These are phyloP conservation scores for Aldabrachelys gigantea DNA, from an alignment of 2,113 vertebrate species.

Conservation along the genomic window DNA sequence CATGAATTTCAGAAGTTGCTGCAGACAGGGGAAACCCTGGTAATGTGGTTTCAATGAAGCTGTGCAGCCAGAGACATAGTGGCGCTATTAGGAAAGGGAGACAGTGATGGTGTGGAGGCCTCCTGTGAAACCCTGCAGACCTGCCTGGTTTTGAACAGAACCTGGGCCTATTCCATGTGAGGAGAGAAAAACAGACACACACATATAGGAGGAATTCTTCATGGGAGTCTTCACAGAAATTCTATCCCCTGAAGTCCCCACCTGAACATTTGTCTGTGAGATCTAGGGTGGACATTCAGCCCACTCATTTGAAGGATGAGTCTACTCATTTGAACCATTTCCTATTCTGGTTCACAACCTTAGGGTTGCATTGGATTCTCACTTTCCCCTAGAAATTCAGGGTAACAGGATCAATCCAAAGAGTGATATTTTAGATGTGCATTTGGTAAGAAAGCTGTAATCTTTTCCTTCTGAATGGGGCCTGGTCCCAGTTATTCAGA, in stretches of 20 bases:
- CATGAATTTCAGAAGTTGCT: conserved; percentile 4
- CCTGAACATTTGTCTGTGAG: not conserved
- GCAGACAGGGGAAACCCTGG: not conserved
- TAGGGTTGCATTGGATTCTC: not conserved
- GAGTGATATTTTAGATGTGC: not conserved
- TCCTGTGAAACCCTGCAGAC: not conserved
- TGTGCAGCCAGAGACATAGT: not conserved
- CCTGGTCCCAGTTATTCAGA: not conserved
- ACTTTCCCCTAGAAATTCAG: not conserved
- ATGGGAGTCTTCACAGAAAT: not conserved
- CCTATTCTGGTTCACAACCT: not conserved
- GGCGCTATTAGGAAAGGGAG: not conserved
- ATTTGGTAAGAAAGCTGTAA: not conserved
- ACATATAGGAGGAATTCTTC: not conserved
- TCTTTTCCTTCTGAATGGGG: not conserved
- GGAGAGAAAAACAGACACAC: not conserved
- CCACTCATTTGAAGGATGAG: not conserved
- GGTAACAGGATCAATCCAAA: not conserved
- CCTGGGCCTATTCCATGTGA: not conserved
- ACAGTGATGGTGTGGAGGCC: not conserved
- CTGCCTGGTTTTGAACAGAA: not conserved
- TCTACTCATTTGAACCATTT: not conserved
- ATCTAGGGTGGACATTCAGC: not conserved
- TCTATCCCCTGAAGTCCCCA: not conserved
- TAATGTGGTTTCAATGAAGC: not conserved